phyloP scores from a whole-genome alignment of 2,888 invertebrate genomes.

The Empis livida region DNA sequence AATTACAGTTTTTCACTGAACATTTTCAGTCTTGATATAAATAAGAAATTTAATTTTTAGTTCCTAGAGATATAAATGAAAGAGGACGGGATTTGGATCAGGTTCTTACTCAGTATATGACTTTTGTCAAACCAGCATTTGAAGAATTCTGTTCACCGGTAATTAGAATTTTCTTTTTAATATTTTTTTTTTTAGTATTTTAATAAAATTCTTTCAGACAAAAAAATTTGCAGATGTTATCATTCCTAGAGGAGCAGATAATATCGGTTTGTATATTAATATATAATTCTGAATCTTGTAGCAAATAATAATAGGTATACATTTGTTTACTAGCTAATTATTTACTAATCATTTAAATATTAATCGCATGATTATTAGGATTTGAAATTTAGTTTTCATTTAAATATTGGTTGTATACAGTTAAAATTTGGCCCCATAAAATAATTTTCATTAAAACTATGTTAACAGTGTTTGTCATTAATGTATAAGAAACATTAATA shows the following conservation, averaged over 20 bases:
- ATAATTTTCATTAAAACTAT: too few relatives aligned
- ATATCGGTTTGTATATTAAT: conserved; percentile 57
- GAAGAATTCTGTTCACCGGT: conserved; percentile 97
- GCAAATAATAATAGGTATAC: conserved; percentile 4
- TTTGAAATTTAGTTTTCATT: too few relatives aligned
- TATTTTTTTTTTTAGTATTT: not conserved
- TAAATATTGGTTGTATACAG: too few relatives aligned
- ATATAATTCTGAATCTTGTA: conserved; percentile 2
- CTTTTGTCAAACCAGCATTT: conserved; percentile 98
- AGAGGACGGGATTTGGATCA: conserved; percentile 87
- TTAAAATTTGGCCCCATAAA: too few relatives aligned
- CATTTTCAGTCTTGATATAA: conserved; percentile 1
- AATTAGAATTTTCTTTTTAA: conserved; percentile 31
- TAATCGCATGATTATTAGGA: too few relatives aligned
- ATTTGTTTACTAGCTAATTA: conserved; percentile 2
- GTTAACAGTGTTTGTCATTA: too few relatives aligned
- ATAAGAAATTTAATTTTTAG: conserved; percentile 43
- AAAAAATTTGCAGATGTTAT: conserved; percentile 99
- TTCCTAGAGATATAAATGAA: conserved; percentile 91
- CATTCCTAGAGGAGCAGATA: conserved; percentile 96
- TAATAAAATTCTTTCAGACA: conserved; percentile 52
- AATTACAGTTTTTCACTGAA: not conserved
- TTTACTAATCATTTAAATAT: conserved; percentile 3
- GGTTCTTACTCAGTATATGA: conserved; percentile 93
- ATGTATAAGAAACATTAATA: too few relatives aligned